These are phyloP conservation scores for Vombatus ursinus DNA, from an alignment of 2,113 vertebrate species.

Conservation along the genomic window DNA sequence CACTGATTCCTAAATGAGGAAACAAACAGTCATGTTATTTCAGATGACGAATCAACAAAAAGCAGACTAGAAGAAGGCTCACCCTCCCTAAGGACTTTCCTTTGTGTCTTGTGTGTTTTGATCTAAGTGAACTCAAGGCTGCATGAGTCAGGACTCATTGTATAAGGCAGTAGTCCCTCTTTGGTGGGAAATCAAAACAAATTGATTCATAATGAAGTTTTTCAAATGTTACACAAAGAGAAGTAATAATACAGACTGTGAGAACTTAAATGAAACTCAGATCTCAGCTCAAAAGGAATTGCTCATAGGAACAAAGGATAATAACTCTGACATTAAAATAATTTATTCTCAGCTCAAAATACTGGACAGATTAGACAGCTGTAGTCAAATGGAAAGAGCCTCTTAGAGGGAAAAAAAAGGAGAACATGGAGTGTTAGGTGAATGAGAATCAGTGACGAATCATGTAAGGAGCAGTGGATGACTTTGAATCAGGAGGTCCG, in stretches of 20 bases:
- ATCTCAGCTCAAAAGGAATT: slow-evolving; percentile 66
- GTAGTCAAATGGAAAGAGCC: neutral
- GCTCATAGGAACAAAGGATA: slow-evolving; percentile 73
- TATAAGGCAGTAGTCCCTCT: slow-evolving; percentile 48
- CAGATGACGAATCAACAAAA: slow-evolving; percentile 52
- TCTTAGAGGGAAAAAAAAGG: neutral
- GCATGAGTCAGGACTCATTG: slow-evolving; percentile 40
- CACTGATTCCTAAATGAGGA: neutral
- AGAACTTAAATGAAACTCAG: slow-evolving; percentile 69
- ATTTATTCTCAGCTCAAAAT: slow-evolving; percentile 72
- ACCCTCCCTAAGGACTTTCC: slow-evolving; percentile 33
- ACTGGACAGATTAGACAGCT: neutral
- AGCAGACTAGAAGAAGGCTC: neutral
- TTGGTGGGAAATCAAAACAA: slow-evolving; percentile 68
- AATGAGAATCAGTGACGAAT: neutral
- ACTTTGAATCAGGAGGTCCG: neutral
- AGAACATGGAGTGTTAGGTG: neutral
- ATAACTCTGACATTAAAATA: slow-evolving; percentile 66
- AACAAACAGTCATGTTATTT: slow-evolving; percentile 1
- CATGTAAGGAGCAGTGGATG: neutral
- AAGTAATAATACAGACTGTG: slow-evolving; percentile 72
- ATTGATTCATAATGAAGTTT: slow-evolving; percentile 68
- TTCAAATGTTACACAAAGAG: slow-evolving; percentile 71
- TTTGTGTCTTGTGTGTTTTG: slow-evolving; percentile 55
- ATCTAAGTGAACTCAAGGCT: slow-evolving; percentile 28